Percentiles rank a stretch among this genome's conserved stretches.
phyloP scores from a whole-genome alignment of 2,113 vertebrate genomes.

The Jaculus jaculus region DNA sequence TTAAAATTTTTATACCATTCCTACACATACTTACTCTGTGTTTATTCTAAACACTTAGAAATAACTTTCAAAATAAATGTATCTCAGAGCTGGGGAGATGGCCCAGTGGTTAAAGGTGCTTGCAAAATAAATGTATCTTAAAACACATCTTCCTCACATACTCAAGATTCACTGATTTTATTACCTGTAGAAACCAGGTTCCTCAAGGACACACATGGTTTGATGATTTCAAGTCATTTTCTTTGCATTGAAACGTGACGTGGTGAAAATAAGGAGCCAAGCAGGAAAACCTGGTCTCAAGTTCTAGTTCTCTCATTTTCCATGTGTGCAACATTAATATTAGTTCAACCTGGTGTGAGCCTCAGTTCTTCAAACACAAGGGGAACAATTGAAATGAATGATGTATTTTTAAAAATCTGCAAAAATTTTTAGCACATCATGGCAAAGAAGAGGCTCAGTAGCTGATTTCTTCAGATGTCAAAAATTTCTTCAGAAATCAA shows the following conservation, averaged over 20 bases:
- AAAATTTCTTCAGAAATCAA: no score
- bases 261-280: neutral
- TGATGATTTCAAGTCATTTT: neutral
- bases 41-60: constrained; percentile 20
- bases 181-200: neutral
- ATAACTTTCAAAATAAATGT: neutral
- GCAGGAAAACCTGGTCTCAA: neutral
- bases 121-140: no score
- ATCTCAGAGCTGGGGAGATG: neutral
- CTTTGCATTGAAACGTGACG: neutral
- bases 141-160: neutral
- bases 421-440: neutral
- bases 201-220: neutral
- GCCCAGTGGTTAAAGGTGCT: no score
- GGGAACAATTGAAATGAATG: constrained; percentile 4
- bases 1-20: neutral
- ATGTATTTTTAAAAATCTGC: neutral
- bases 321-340: neutral
- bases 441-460: neutral
- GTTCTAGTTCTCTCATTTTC: neutral
- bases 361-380: constrained; percentile 23
- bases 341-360: neutral
- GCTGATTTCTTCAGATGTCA: constrained; percentile 1
- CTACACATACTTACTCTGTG: neutral
- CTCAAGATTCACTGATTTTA: neutral